Evolutionary conservation across 1,140 invertebrate genomes (phyloP), one percentile per base, ranked within the genome.

Genomic region (Drosophila sechellia): DNA sequence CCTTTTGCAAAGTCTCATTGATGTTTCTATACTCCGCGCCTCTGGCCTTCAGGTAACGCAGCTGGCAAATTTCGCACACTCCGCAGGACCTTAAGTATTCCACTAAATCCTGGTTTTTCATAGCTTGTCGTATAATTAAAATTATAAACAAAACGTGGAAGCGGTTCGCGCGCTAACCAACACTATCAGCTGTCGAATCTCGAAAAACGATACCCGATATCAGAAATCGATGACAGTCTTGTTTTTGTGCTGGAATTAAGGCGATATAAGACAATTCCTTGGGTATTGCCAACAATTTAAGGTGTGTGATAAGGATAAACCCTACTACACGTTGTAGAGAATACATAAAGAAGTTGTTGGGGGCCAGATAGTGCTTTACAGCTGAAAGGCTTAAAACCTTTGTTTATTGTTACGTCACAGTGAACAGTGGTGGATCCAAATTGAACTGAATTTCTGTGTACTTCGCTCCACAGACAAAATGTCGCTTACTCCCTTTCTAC

Each of bases 401-500:
- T 68, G 60, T 68, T 86, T 89, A 84, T 87, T 65, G 79, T 87
- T 87, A 87, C 83, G 83, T 87, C 83, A 87, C 72, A 79, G 43
- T 54, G 43, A n/a, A 17, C n/a, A 42, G n/a, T 12, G 31, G 22
- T 40, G 8, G 13, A 70, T 0, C 6, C 13, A 27, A 25, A 27
- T 52, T 60, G 17, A 40, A 52, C 5, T 43, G 1, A 25, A 13
- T 59, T 4, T 52, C 27, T 20, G 39, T 42, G 12, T 17, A 20
- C 48, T 59, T 48, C 12, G 3, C 17, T 56, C 53, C 27, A 15
- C 46, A 73, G 50, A 6, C 54, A 66, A 64, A 6, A 93, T 93
- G 93, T 93, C 93, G 46, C 71, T 95, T 43, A 93, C 94, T 31
- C 95, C 95, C 3, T 94, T 93, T 68, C 78, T 96, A 8, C 94